A percentile compares a stretch with the other conserved stretches of the same genome.
Conservation (phyloP, 2,888 invertebrate genomes). For the Lacanobia wlatinum region DNA sequence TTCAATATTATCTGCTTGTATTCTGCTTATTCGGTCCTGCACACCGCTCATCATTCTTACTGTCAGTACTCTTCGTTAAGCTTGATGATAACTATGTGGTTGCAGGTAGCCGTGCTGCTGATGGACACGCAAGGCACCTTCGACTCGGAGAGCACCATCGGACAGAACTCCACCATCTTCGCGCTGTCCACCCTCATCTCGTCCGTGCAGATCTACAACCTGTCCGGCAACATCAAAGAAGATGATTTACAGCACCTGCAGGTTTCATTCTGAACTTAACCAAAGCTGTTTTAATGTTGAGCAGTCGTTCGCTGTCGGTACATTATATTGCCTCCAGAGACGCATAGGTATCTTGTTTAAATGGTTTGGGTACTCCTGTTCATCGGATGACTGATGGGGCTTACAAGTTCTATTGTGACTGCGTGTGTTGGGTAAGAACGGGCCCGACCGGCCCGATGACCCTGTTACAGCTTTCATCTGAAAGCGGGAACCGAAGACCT, state of each 20-base stretch:
- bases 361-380: neutral
- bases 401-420: neutral
- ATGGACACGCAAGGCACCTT: slow-evolving; percentile 98
- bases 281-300: neutral
- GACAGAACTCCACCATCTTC: slow-evolving; percentile 95
- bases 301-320: neutral
- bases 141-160: slow-evolving; percentile 98
- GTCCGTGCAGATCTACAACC: slow-evolving; percentile 98
- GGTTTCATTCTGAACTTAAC: slow-evolving; percentile 72
- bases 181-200: slow-evolving; percentile 97
- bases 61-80: neutral
- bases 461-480: too few species aligned
- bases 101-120: slow-evolving; percentile 94
- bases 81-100: slow-evolving; percentile 3
- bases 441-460: neutral
- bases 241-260: slow-evolving; percentile 99
- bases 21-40: neutral
- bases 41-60: too few species aligned
- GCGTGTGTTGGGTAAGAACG: neutral
- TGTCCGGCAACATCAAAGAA: slow-evolving; percentile 98
- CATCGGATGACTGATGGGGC: neutral
- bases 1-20: neutral
- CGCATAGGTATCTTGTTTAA: neutral
- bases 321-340: neutral
- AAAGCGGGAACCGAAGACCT: neutral